Base-by-base conservation (phyloP, 2,888 invertebrate species). In the Rhamnusium bicolor region DNA sequence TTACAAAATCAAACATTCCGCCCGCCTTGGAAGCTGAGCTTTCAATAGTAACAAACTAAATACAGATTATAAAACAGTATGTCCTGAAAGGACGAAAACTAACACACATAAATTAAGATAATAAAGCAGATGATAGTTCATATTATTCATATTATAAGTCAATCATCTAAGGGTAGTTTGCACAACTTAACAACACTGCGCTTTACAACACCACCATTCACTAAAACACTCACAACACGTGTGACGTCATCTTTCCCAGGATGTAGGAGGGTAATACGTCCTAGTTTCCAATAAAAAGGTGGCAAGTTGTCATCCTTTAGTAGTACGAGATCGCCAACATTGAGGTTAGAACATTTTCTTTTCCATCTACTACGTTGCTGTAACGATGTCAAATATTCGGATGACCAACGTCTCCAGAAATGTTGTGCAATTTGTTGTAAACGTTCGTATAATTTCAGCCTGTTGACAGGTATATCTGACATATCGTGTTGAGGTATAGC, bases 381-480 rank as follows among this genome's bases (percentile, higher is more conserved):
- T 0, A 84, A 73, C 2, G 68, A 46, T 2, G 69, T 61, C 5
- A 84, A 27, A 24, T 84, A 84, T 32, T 84, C 83, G 18, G 49
- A 27, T 0, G 61, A 58, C 82, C 79, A 80, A 24, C 76, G 62
- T 0, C 21, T 58, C 79, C 79, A 80, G 69, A 80, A 80, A 72
- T 79, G 73, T 40, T 82, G 81, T 18, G 46, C 29, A 16, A 80
- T 46, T 27, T 75, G 71, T 47, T 82, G 80, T 0, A 82, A 2
- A 1, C 58, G 51, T 60, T 85, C 80, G 74, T 74, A 84, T 5
- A 79, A 60, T 6, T 49, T 46, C 5, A 82, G 65, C 1, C 73
- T 68, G 49, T 79, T 79, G 1, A 63, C 16, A 5, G 62, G 56
- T 0, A 72, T 8, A 4, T 78, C 66, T 0, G 32, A 21, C 3